phyloP scores from a whole-genome alignment of 2,888 invertebrate species.

The Nudaria mundana region DNA sequence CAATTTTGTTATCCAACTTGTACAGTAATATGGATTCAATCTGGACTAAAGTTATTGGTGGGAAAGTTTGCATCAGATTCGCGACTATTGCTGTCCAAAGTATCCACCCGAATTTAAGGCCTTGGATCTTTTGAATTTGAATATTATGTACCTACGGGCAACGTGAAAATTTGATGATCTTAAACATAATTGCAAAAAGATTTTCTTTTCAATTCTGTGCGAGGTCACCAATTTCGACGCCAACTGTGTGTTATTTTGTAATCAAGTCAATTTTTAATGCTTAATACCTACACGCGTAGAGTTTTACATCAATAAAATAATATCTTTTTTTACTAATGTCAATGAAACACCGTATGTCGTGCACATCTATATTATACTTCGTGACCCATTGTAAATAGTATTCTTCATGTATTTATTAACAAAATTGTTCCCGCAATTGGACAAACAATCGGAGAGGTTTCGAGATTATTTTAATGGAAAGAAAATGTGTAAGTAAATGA shows the following conservation, averaged over 20 bases:
- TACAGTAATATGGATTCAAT: constrained; percentile 18
- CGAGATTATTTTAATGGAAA: constrained; percentile 2
- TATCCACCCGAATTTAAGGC: no score
- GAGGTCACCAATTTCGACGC: no score
- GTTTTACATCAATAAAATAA: constrained; percentile 11
- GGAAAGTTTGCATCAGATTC: constrained; percentile 23
- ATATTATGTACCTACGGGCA: not conserved
- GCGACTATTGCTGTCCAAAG: no score
- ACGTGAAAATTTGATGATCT: no score
- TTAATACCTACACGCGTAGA: no score
- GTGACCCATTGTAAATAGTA: constrained; percentile 46
- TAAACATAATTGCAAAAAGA: no score
- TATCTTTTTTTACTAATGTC: constrained; percentile 38
- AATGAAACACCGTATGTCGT: constrained; percentile 24
- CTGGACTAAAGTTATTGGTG: constrained; percentile 19
- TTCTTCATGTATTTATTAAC: constrained; percentile 33
- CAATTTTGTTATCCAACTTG: constrained; percentile 26
- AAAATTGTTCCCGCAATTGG: constrained; percentile 5
- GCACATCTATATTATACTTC: constrained; percentile 24
- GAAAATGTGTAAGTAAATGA: constrained; percentile 7
- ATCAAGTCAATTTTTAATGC: no score
- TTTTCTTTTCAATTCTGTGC: no score
- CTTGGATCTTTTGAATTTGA: not conserved
- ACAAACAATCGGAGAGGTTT: constrained; percentile 2
- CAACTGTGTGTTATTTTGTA: no score